phyloP scores from a whole-genome alignment of 1,140 invertebrate species.

The Heliconius hewitsoni region DNA sequence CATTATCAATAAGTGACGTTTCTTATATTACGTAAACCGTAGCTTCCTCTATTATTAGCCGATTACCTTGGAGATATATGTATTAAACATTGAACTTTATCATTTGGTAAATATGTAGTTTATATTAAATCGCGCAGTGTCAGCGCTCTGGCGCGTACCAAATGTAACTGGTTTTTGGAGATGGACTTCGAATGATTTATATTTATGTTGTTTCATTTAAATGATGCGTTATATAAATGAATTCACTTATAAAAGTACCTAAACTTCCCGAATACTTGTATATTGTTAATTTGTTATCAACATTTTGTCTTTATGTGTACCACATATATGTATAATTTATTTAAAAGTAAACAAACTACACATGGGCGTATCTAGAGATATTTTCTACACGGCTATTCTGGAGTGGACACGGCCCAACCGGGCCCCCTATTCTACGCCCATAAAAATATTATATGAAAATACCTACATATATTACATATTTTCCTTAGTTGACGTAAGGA shows the following conservation, averaged over 20 bases:
- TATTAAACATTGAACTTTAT: neutral
- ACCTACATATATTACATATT: neutral
- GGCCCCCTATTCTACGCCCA: no score
- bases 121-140: constrained; percentile 5
- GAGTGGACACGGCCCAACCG: no score
- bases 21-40: constrained; percentile 8
- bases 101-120: neutral
- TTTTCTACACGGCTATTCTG: no score
- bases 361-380: no score
- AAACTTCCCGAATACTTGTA: neutral
- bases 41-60: constrained; percentile 14
- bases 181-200: neutral
- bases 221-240: neutral
- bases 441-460: neutral
- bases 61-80: neutral
- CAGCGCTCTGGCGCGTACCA: constrained; percentile 32
- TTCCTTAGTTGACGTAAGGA: neutral
- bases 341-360: neutral
- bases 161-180: constrained; percentile 45
- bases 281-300: neutral
- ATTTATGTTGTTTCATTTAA: constrained; percentile 1
- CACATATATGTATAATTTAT: neutral
- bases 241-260: neutral
- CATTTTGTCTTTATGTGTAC: neutral
- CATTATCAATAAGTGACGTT: constrained; percentile 23